Evolutionary conservation across 2,113 vertebrate species (phyloP).

Genomic region (Rhagologus leucostigma): DNA sequence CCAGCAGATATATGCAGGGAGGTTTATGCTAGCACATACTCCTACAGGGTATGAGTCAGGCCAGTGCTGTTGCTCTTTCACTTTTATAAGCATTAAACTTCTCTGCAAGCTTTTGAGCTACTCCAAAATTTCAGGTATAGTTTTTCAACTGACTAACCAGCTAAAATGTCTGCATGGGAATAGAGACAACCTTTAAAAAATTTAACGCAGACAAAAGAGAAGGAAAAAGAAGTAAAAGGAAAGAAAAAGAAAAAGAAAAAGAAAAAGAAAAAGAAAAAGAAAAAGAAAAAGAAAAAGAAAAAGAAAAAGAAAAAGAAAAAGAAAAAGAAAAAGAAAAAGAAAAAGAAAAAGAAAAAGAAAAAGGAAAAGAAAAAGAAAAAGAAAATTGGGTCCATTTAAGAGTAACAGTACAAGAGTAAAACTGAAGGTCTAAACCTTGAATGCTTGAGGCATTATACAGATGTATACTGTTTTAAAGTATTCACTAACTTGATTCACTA

Average conservation of each 20-base stretch:
- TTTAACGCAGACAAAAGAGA: not conserved
- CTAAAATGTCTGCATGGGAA: not conserved
- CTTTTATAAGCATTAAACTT: slow-evolving; percentile 1
- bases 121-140: not conserved
- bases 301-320: too few species aligned
- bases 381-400: fast-evolving
- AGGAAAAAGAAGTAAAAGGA: not conserved
- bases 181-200: not conserved
- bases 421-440: not conserved
- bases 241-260: too few species aligned
- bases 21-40: slow-evolving; percentile 55
- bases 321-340: not conserved
- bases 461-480: not conserved
- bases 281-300: not conserved
- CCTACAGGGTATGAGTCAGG: slow-evolving; percentile 63
- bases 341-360: not conserved
- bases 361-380: not conserved
- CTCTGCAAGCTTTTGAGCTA: not conserved
- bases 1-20: slow-evolving; percentile 31
- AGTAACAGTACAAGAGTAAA: not conserved
- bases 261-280: fast-evolving
- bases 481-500: not conserved
- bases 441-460: not conserved
- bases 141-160: not conserved
- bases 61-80: slow-evolving; percentile 44